These are phyloP conservation scores for Drosophila malerkotliana DNA, from an alignment of 1,140 invertebrate genomes.

Conservation along the genomic window DNA sequence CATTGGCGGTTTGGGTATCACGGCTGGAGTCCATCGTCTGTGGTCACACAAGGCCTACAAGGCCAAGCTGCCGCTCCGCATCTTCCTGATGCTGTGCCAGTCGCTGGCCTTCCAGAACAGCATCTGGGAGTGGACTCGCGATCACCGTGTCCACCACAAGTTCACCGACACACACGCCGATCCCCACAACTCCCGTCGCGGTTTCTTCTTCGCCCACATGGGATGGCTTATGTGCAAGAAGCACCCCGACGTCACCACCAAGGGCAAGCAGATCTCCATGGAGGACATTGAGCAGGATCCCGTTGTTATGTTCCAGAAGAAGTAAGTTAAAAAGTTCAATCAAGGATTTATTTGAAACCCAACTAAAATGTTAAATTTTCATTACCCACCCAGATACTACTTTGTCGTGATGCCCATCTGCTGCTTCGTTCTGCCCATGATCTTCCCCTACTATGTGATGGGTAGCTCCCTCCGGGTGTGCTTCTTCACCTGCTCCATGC, in stretches of 20 bases:
- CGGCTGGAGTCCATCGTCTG: slow-evolving; percentile 92
- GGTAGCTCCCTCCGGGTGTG: slow-evolving; percentile 84
- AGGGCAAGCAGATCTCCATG: slow-evolving; percentile 89
- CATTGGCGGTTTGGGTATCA: slow-evolving; percentile 87
- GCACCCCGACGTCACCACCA: slow-evolving; percentile 87
- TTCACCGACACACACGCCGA: slow-evolving; percentile 88
- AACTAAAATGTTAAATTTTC: neutral
- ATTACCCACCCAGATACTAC: slow-evolving; percentile 86
- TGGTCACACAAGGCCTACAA: slow-evolving; percentile 94
- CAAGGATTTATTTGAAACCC: neutral
- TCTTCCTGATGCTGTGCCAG: slow-evolving; percentile 85
- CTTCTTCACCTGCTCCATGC: slow-evolving; percentile 84
- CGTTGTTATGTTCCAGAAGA: slow-evolving; percentile 89
- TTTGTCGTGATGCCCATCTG: slow-evolving; percentile 87
- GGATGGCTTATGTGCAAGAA: slow-evolving; percentile 87
- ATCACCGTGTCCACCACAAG: slow-evolving; percentile 88
- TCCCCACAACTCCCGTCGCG: slow-evolving; percentile 87
- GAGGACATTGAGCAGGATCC: slow-evolving; percentile 89
- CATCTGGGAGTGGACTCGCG: slow-evolving; percentile 85
- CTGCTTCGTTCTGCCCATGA: slow-evolving; percentile 90
- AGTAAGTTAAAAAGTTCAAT: slow-evolving; percentile 74
- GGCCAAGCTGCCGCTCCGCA: slow-evolving; percentile 89
- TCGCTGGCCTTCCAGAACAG: slow-evolving; percentile 85
- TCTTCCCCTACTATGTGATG: slow-evolving; percentile 88
- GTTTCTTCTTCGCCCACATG: slow-evolving; percentile 88